Percentiles rank a stretch among this genome's conserved stretches.
Conservation (phyloP, 1,140 invertebrate genomes). For the Aphidius ervi region DNA sequence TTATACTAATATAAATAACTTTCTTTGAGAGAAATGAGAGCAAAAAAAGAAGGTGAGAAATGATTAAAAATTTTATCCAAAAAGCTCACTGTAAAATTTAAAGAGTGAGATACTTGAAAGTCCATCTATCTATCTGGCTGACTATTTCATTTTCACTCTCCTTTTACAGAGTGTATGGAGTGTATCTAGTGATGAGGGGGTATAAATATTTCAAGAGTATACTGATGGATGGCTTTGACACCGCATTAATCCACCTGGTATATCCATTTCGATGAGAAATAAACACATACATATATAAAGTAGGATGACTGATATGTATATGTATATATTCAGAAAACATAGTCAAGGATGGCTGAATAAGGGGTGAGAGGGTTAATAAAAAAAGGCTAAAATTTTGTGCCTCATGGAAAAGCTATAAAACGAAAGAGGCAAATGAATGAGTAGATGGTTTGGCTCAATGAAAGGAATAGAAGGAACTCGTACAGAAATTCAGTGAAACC, state of each 20-base stretch:
- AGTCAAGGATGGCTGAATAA: constrained; percentile 5
- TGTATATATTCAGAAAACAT: neutral
- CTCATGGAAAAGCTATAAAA: constrained; percentile 6
- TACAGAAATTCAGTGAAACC: constrained; percentile 54
- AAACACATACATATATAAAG: neutral
- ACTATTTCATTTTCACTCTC: constrained; percentile 10
- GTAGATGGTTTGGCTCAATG: constrained; percentile 19
- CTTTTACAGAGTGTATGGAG: neutral
- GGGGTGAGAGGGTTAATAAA: constrained; percentile 19
- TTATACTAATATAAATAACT: too few species aligned
- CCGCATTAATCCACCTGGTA: constrained; percentile 17
- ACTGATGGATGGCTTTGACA: constrained; percentile 17
- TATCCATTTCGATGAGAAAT: neutral
- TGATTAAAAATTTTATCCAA: constrained; percentile 11
- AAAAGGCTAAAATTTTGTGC: constrained; percentile 12
- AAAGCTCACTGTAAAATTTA: constrained; percentile 12
- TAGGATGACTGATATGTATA: neutral
- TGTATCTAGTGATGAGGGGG: neutral
- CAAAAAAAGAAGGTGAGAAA: neutral
- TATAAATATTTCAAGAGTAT: too few species aligned
- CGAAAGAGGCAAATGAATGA: constrained; percentile 51
- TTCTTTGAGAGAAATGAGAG: neutral
- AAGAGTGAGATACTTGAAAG: constrained; percentile 17
- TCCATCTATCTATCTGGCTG: constrained; percentile 2
- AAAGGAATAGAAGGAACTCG: constrained; percentile 52